Percentiles rank a stretch among this genome's conserved stretches.
Conservation (phyloP, 1,140 invertebrate species). For the Neocloeon triangulifer region DNA sequence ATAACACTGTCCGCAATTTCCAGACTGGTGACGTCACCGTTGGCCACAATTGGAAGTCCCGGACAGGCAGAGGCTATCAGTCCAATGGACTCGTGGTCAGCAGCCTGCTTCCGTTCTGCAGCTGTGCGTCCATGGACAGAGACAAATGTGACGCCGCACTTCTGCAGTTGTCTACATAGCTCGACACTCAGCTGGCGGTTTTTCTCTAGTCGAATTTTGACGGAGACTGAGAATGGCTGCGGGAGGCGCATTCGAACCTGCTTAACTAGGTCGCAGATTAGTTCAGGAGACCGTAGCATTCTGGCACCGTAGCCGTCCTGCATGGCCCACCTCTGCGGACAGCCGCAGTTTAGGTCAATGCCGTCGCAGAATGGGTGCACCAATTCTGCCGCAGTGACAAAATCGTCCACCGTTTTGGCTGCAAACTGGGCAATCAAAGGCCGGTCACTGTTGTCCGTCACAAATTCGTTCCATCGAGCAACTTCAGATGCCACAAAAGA, state of each 20-base stretch:
- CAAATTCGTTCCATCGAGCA: slow-evolving; percentile 74
- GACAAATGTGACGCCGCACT: slow-evolving; percentile 66
- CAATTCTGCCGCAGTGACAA: slow-evolving; percentile 61
- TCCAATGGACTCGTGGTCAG: slow-evolving; percentile 48
- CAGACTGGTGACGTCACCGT: slow-evolving; percentile 64
- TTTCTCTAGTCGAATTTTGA: slow-evolving; percentile 67
- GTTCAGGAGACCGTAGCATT: slow-evolving; percentile 59
- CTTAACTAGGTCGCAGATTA: slow-evolving; percentile 57
- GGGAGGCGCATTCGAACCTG: slow-evolving; percentile 48
- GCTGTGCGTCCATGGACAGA: slow-evolving; percentile 76
- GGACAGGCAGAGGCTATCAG: too few relatives aligned
- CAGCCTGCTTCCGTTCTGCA: slow-evolving; percentile 52
- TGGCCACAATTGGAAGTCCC: slow-evolving; percentile 64
- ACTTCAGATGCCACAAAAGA: slow-evolving; percentile 74
- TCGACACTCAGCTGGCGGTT: slow-evolving; percentile 35
- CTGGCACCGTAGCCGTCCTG: slow-evolving; percentile 74
- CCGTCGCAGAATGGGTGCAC: slow-evolving; percentile 72
- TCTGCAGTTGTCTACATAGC: slow-evolving; percentile 55
- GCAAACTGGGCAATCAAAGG: slow-evolving; percentile 90
- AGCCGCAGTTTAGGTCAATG: slow-evolving; percentile 91
- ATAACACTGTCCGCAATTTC: slow-evolving; percentile 42
- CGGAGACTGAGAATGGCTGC: slow-evolving; percentile 60
- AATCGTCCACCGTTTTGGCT: slow-evolving; percentile 60
- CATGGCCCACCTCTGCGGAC: slow-evolving; percentile 88
- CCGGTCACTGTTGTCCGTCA: slow-evolving; percentile 49